Evolutionary conservation across 2,888 invertebrate genomes (phyloP).

Genomic region (Scaptomyza tumidula): DNA sequence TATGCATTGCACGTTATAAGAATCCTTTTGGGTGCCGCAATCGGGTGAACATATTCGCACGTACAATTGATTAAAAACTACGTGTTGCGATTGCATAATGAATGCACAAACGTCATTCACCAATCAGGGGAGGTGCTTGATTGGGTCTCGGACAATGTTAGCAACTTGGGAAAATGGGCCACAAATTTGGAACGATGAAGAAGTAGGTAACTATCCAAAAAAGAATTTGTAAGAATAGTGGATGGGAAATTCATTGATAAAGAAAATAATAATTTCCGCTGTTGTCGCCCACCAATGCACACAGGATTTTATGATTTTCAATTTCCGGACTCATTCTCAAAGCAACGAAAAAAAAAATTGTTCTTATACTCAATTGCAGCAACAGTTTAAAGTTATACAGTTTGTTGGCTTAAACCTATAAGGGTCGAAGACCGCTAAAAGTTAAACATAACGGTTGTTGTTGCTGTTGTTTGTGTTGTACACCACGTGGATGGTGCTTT

Average conservation of each 20-base stretch:
- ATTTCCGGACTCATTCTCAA: conserved; percentile 61
- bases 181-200: not conserved
- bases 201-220: conserved; percentile 26
- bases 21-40: conserved; percentile 11
- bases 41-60: conserved; percentile 62
- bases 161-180: conserved; percentile 13
- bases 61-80: conserved; percentile 81
- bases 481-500: conserved; percentile 17
- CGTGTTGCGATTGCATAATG: conserved; percentile 79
- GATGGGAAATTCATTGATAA: conserved; percentile 61
- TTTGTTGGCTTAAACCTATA: conserved; percentile 26
- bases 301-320: conserved; percentile 71
- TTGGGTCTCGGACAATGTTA: conserved; percentile 35
- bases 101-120: conserved; percentile 44
- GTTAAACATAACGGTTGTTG: conserved; percentile 34
- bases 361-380: conserved; percentile 34
- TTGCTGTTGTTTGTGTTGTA: not conserved
- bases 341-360: conserved; percentile 22
- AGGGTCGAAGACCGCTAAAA: conserved; percentile 73
- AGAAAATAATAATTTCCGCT: conserved; percentile 78
- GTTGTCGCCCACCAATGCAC: conserved; percentile 44
- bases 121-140: conserved; percentile 9
- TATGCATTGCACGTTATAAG: not conserved
- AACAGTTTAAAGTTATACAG: conserved; percentile 56
- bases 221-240: conserved; percentile 11